phyloP scores from a whole-genome alignment of 1,140 invertebrate species.

The Eurosta solidaginis region DNA sequence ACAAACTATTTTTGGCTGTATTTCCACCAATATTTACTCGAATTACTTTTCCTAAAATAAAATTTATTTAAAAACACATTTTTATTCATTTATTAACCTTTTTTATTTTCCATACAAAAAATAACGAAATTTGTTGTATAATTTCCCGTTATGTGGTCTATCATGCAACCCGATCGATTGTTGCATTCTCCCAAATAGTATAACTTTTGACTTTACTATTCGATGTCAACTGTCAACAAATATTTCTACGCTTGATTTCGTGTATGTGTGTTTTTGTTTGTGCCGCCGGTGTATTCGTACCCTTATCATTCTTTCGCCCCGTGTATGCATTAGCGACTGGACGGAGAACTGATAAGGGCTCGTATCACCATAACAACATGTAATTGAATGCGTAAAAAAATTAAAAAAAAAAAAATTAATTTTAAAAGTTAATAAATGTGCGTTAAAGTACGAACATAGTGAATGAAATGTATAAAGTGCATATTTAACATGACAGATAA shows the following conservation, averaged over 20 bases:
- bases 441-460: background rate
- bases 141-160: no score
- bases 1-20: no score
- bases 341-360: constrained; percentile 80
- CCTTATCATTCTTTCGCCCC: constrained; percentile 76
- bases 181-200: no score
- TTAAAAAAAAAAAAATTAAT: background rate
- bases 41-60: no score
- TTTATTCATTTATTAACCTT: no score
- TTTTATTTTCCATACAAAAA: no score
- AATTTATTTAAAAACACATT: no score
- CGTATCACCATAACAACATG: constrained; percentile 63
- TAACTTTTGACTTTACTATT: background rate
- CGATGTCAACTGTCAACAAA: background rate
- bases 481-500: constrained; percentile 9
- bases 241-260: background rate
- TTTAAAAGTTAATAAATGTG: background rate
- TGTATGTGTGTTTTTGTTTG: background rate
- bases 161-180: no score
- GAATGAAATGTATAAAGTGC: background rate
- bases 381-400: background rate
- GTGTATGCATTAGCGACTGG: constrained; percentile 69
- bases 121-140: no score
- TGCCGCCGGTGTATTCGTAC: constrained; percentile 59
- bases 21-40: no score